Percentiles rank a stretch among this genome's conserved stretches.
Conservation (phyloP, 1,140 invertebrate species). For the Galleria mellonella region DNA sequence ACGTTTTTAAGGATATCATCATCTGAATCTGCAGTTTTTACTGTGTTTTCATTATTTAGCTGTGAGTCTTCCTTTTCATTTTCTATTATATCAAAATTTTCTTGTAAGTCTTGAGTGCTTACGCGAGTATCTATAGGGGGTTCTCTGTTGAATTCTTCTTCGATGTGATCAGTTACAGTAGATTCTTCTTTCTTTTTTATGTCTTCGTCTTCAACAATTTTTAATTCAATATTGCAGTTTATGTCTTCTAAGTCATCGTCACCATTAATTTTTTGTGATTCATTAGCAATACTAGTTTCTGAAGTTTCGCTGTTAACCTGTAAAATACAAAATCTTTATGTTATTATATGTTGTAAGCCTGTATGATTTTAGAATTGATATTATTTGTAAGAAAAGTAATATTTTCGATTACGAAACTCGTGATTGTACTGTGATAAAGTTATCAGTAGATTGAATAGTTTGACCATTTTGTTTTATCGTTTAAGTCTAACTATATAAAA, state of each 20-base stretch:
- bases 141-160: constrained; percentile 2
- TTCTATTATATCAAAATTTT: constrained; percentile 3
- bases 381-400: too few relatives aligned
- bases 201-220: constrained; percentile 67
- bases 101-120: not conserved
- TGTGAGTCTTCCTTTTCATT: constrained; percentile 7
- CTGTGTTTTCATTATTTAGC: constrained; percentile 4
- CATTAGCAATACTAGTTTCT: constrained; percentile 6
- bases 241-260: constrained; percentile 46
- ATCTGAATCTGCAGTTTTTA: constrained; percentile 32
- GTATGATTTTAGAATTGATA: not conserved
- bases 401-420: too few relatives aligned
- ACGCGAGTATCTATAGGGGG: too few relatives aligned
- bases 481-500: not conserved
- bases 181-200: constrained; percentile 8
- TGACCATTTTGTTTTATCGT: too few relatives aligned
- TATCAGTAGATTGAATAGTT: too few relatives aligned
- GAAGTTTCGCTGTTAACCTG: constrained; percentile 32
- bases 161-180: not conserved
- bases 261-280: constrained; percentile 21
- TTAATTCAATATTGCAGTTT: constrained; percentile 63
- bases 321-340: constrained; percentile 5
- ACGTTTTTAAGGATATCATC: constrained; percentile 40
- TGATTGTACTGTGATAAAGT: too few relatives aligned
- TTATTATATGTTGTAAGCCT: not conserved